Conservation (phyloP, 2,797 vertebrate species). For the Masticophis lateralis region DNA sequence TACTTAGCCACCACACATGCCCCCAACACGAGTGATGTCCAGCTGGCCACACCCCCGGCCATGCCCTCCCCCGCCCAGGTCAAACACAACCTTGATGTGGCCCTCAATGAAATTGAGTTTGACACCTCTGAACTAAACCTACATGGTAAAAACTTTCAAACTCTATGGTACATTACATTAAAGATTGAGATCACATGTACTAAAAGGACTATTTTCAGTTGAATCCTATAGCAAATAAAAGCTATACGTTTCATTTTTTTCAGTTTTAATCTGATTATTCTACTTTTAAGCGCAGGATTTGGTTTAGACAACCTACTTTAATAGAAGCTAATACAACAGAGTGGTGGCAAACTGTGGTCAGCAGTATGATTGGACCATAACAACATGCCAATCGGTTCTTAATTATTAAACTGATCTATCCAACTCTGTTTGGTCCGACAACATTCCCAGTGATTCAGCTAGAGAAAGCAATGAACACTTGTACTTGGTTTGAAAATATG, state of each 20-base stretch:
- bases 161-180: background rate
- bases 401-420: constrained; percentile 11
- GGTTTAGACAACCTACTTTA: background rate
- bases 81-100: too few relatives aligned
- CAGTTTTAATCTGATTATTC: background rate
- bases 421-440: background rate
- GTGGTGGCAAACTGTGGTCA: background rate
- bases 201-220: background rate
- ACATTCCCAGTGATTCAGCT: background rate
- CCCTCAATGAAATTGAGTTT: too few relatives aligned
- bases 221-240: background rate
- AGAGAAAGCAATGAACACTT: background rate
- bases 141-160: background rate
- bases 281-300: background rate
- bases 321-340: background rate
- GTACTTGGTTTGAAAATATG: background rate
- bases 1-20: too few relatives aligned
- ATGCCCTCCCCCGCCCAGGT: too few relatives aligned
- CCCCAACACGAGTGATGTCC: too few relatives aligned
- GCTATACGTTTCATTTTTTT: too few relatives aligned
- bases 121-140: background rate
- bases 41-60: too few relatives aligned
- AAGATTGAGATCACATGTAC: background rate
- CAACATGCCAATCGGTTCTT: background rate
- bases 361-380: background rate